A percentile compares a stretch with the other conserved stretches of the same genome.
Evolutionary conservation across 2,797 vertebrate species (phyloP).

Genomic region (Alauda arvensis): DNA sequence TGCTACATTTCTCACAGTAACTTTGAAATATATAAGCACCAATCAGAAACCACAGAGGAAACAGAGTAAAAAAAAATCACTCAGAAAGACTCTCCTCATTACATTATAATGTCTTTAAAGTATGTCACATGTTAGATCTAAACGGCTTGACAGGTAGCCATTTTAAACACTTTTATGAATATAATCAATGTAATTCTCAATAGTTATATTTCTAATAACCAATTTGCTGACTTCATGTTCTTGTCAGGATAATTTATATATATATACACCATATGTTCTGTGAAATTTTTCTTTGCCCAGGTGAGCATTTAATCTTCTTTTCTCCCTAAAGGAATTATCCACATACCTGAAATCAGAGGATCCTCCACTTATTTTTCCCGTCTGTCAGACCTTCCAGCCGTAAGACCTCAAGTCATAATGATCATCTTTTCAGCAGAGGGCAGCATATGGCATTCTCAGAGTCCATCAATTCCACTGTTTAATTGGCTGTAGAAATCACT

Average conservation of each 20-base stretch:
- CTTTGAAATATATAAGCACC: neutral
- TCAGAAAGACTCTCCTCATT: neutral
- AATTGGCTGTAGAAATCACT: slow-evolving; percentile 39
- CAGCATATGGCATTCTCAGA: slow-evolving; percentile 47
- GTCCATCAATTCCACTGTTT: slow-evolving; percentile 33
- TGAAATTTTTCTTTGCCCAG: slow-evolving; percentile 36
- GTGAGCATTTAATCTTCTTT: slow-evolving; percentile 46
- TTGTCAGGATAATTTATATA: slow-evolving; percentile 49
- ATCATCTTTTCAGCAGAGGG: slow-evolving; percentile 51
- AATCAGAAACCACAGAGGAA: neutral
- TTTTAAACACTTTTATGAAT: slow-evolving; percentile 42
- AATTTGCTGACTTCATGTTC: slow-evolving; percentile 47
- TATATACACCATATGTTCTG: slow-evolving; percentile 24
- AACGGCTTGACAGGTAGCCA: slow-evolving; percentile 21
- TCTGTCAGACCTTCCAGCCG: slow-evolving; percentile 28
- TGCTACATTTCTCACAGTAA: neutral
- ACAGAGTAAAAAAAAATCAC: neutral
- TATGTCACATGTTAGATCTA: neutral
- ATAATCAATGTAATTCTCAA: slow-evolving; percentile 41
- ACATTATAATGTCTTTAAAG: slow-evolving; percentile 10
- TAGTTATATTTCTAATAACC: slow-evolving; percentile 53
- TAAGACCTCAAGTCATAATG: slow-evolving; percentile 28
- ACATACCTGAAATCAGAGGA: slow-evolving; percentile 20
- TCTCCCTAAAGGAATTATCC: slow-evolving; percentile 38
- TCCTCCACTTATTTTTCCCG: neutral